Percentiles rank a stretch among this genome's conserved stretches.
phyloP scores from a whole-genome alignment of 2,113 vertebrate species.

The Nesogale talazaci region DNA sequence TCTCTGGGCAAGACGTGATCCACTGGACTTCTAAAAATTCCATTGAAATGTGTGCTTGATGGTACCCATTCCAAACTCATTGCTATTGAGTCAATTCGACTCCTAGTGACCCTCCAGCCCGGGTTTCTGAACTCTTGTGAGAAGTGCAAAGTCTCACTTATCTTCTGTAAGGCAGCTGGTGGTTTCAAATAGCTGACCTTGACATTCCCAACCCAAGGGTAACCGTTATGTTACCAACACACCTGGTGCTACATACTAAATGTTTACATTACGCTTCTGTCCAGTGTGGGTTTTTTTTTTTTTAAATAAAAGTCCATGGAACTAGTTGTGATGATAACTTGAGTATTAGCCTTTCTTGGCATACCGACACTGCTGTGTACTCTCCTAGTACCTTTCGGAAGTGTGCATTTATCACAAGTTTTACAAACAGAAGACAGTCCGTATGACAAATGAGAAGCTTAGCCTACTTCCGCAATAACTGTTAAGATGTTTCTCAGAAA shows the following conservation, averaged over 20 bases:
- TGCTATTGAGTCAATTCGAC: background rate
- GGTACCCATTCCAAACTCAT: background rate
- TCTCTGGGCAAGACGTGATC: background rate
- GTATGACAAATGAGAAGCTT: conserved; percentile 72
- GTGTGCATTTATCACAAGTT: conserved; percentile 1
- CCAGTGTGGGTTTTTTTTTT: background rate
- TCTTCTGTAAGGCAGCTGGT: too few relatives aligned
- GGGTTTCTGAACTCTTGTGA: too few relatives aligned
- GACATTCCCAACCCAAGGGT: too few relatives aligned
- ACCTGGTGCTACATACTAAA: too few relatives aligned
- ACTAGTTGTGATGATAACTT: background rate
- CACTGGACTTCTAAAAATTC: background rate
- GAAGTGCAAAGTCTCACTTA: too few relatives aligned
- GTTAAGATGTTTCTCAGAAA: conserved; percentile 72
- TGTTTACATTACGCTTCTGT: conserved; percentile 27
- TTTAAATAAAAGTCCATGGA: background rate
- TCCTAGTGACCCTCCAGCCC: too few relatives aligned
- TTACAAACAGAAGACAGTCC: conserved; percentile 25
- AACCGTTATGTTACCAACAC: too few relatives aligned
- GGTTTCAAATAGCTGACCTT: too few relatives aligned
- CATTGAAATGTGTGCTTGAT: background rate
- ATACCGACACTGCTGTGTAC: background rate
- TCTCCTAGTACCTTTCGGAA: conserved; percentile 22
- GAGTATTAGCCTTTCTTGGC: conserved; percentile 18
- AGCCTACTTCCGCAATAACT: conserved; percentile 69